Evolutionary conservation across 2,113 vertebrate species (phyloP), one percentile per base, ranked within the genome.

Genomic region (Rutilus rutilus): DNA sequence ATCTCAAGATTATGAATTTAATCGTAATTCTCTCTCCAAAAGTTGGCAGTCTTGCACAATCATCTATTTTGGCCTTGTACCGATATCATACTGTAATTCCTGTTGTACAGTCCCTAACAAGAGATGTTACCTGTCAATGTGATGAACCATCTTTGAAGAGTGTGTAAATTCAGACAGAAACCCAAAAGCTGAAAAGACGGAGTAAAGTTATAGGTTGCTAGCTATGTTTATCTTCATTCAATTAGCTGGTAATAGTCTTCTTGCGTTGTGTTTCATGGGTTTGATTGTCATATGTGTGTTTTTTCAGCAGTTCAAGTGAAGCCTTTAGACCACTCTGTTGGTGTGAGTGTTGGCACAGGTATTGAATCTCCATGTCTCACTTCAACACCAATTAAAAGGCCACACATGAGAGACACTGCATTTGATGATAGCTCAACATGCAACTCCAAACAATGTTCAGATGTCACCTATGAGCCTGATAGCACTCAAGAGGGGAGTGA

Each of bases 191-290:
- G 19, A 79, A 79, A 79, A 30, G 19, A 79, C 52, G 54, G 54
- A 79, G 77, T 79, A 54, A 17, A 33, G n/a, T 78, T 54, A 14
- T 77, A 67, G 27, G 27, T 27, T 67, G 14, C 64, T 67, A 67
- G 25, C 14, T 33, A 7, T 33, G 64, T 33, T 67, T 67, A 67
- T 67, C 64, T 33, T 62, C 23, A 25, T 60, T 9, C 23, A 4
- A 25, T 62, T 25, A 62, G n/a, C n/a, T 62, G 59, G 23, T 10
- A 62, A 62, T 62, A 1, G 23, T 12, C 25, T 4, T 23, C 57
- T 23, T 59, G 57, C 23, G 21, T 59, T 59, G 21, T 36, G 21
- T 36, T 60, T 62, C 59, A 62, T 62, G 23, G n/a, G 59, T 62
- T 62, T 62, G n/a, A 62, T 62, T 62, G 59, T 62, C n/a, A 12